These are phyloP conservation scores for Entomobrya proxima DNA, from an alignment of 2,888 invertebrate genomes.

Conservation along the genomic window DNA sequence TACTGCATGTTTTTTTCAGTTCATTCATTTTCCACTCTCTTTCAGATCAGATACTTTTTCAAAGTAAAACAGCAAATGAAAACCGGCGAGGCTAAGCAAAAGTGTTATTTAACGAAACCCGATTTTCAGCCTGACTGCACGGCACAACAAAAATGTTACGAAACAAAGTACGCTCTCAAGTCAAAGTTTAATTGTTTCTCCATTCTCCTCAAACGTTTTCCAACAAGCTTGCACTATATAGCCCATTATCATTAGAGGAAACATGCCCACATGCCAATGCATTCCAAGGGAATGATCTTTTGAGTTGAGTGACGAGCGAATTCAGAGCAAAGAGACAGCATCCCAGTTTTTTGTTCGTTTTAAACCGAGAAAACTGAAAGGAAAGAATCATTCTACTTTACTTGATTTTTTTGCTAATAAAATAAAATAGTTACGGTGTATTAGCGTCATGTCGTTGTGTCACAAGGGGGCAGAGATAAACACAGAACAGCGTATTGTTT, in stretches of 20 bases:
- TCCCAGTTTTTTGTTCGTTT: not conserved
- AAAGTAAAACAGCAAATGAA: not conserved
- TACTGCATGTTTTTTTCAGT: not conserved
- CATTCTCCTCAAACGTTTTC: not conserved
- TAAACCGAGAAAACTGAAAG: not conserved
- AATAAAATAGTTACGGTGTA: slow-evolving; percentile 28
- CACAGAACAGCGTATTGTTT: slow-evolving; percentile 3
- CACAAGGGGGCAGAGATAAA: not conserved
- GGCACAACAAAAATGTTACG: not conserved
- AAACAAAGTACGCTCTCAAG: not conserved
- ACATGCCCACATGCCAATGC: not conserved
- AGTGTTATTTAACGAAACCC: not conserved
- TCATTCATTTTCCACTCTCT: not conserved
- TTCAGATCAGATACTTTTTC: not conserved
- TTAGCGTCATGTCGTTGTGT: slow-evolving; percentile 27
- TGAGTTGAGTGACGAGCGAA: not conserved
- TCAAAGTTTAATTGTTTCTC: not conserved
- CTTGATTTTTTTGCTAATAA: slow-evolving; percentile 12
- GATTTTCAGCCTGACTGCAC: not conserved
- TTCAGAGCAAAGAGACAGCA: not conserved
- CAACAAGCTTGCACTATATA: too few relatives aligned
- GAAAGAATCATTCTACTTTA: not conserved
- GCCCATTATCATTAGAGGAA: slow-evolving; percentile 35
- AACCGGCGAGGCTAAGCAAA: not conserved
- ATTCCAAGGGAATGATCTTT: not conserved